phyloP scores from a whole-genome alignment of 2,888 invertebrate genomes.

The Ceraclea dissimilis region DNA sequence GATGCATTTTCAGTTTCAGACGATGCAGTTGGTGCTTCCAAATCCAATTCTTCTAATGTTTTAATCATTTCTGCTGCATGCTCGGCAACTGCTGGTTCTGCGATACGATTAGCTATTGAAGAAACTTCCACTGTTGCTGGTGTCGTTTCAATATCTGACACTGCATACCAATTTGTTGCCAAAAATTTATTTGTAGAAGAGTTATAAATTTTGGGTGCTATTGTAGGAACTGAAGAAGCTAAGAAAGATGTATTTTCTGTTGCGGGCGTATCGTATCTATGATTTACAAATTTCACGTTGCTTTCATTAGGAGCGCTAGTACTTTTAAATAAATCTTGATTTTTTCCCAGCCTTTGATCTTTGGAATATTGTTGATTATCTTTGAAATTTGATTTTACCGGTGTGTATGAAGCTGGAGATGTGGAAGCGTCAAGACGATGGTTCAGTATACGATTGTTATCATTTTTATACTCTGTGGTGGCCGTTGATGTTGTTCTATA shows the following conservation, averaged over 20 bases:
- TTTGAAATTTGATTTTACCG: slow-evolving; percentile 24
- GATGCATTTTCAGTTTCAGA: slow-evolving; percentile 42
- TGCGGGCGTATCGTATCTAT: neutral
- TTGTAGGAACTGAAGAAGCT: slow-evolving; percentile 32
- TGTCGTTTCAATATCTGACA: slow-evolving; percentile 7
- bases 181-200: slow-evolving; percentile 6
- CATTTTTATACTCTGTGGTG: neutral
- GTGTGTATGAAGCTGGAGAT: slow-evolving; percentile 5
- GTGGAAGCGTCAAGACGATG: slow-evolving; percentile 16
- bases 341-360: neutral
- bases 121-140: slow-evolving; percentile 26
- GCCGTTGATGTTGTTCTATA: slow-evolving; percentile 9
- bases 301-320: neutral
- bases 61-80: slow-evolving; percentile 63
- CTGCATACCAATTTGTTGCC: slow-evolving; percentile 15
- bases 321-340: neutral
- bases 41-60: slow-evolving; percentile 55
- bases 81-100: slow-evolving; percentile 49
- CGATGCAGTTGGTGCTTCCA: slow-evolving; percentile 40
- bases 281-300: neutral
- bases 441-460: neutral
- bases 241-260: slow-evolving; percentile 21
- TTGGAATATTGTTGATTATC: neutral
- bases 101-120: slow-evolving; percentile 29
- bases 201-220: slow-evolving; percentile 22